These are phyloP conservation scores for Apamea monoglypha DNA, from an alignment of 2,888 invertebrate species.

Conservation along the genomic window DNA sequence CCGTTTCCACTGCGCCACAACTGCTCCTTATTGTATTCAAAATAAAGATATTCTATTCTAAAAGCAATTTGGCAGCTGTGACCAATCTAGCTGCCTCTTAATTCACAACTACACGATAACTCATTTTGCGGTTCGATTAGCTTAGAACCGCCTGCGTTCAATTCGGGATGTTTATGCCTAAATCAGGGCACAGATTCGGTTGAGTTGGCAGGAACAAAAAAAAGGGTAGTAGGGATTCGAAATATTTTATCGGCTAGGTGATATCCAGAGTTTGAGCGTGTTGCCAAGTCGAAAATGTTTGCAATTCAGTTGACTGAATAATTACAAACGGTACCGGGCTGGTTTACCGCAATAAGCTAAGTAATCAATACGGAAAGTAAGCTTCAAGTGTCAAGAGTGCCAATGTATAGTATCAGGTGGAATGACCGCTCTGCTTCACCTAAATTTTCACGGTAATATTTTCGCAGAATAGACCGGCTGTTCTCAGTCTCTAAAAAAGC, in stretches of 20 bases:
- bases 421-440: neutral
- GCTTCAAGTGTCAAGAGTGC: neutral
- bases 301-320: neutral
- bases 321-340: neutral
- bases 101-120: slow-evolving; percentile 6
- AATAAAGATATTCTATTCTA: neutral
- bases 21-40: neutral
- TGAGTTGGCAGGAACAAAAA: neutral
- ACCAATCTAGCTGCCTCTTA: neutral
- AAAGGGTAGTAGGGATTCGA: no score
- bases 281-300: neutral
- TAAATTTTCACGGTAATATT: neutral
- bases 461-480: neutral
- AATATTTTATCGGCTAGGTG: neutral
- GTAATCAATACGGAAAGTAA: neutral
- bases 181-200: neutral
- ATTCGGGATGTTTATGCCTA: neutral
- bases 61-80: neutral
- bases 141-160: neutral
- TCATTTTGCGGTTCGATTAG: slow-evolving; percentile 10
- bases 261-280: neutral
- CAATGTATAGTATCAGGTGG: neutral
- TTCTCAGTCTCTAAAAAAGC: neutral
- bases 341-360: neutral
- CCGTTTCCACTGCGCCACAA: no score